A percentile compares a stretch with the other conserved stretches of the same genome.
Evolutionary conservation across 1,140 invertebrate species (phyloP).

Genomic region (Araneus ventricosus): DNA sequence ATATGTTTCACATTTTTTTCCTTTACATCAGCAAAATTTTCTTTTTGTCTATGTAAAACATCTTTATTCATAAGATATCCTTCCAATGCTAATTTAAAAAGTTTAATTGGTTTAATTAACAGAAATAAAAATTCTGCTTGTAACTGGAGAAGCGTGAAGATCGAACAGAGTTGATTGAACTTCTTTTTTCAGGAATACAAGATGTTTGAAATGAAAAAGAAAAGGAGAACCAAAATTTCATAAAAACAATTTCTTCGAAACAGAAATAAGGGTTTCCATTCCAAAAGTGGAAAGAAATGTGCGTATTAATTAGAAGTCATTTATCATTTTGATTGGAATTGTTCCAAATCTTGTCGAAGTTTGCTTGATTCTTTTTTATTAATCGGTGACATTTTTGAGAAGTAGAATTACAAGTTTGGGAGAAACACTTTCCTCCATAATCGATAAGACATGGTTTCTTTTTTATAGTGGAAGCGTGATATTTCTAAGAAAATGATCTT

Average conservation of each 20-base stretch:
- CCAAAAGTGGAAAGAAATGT: neutral
- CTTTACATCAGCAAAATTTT: too few species aligned
- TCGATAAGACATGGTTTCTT: neutral
- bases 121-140: too few species aligned
- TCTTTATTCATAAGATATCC: too few species aligned
- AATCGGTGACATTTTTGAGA: neutral
- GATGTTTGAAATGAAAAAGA: too few species aligned
- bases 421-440: neutral
- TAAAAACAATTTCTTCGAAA: neutral
- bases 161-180: too few species aligned
- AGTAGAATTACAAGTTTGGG: neutral
- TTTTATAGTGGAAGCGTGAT: neutral
- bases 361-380: neutral
- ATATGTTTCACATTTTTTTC: too few species aligned
- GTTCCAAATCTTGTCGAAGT: conserved; percentile 18
- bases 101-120: too few species aligned
- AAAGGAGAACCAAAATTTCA: too few species aligned
- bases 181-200: too few species aligned
- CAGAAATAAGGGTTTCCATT: neutral
- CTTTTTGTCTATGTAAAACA: too few species aligned
- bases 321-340: conserved; percentile 24
- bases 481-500: neutral
- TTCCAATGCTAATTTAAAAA: too few species aligned
- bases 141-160: too few species aligned
- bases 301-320: conserved; percentile 34